Evolutionary conservation across 2,797 vertebrate genomes (phyloP).

Genomic region (Alca torda): DNA sequence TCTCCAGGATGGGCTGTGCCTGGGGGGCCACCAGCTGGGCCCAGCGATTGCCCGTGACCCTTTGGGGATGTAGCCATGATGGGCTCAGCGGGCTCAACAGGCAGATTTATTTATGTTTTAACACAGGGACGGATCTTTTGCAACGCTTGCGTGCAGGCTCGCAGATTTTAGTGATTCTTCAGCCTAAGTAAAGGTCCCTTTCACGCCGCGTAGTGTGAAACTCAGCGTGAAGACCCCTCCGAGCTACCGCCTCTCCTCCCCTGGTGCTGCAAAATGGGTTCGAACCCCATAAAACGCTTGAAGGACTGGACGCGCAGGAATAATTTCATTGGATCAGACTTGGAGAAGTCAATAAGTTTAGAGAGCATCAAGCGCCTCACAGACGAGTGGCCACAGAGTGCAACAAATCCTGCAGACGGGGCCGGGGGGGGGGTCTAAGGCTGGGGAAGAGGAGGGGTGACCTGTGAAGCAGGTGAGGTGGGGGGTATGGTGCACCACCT

Average conservation of each 20-base stretch:
- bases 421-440: background rate
- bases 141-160: background rate
- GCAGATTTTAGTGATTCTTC: background rate
- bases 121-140: background rate
- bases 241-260: background rate
- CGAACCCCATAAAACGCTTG: background rate
- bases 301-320: background rate
- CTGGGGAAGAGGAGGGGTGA: background rate
- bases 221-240: background rate
- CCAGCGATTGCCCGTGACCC: too few relatives aligned
- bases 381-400: background rate
- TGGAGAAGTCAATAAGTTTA: background rate
- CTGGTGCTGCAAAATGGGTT: background rate
- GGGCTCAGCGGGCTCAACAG: background rate
- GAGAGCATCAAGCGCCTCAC: background rate
- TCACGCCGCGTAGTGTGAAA: background rate
- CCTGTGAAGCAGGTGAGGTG: background rate
- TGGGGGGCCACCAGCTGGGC: accelerated
- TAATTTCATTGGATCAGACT: background rate
- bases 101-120: background rate
- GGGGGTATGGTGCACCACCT: background rate
- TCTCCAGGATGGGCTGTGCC: background rate
- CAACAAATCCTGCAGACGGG: background rate
- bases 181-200: background rate
- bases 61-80: too few relatives aligned